Conservation (phyloP, 1,140 invertebrate genomes). For the Antheraea mylitta region DNA sequence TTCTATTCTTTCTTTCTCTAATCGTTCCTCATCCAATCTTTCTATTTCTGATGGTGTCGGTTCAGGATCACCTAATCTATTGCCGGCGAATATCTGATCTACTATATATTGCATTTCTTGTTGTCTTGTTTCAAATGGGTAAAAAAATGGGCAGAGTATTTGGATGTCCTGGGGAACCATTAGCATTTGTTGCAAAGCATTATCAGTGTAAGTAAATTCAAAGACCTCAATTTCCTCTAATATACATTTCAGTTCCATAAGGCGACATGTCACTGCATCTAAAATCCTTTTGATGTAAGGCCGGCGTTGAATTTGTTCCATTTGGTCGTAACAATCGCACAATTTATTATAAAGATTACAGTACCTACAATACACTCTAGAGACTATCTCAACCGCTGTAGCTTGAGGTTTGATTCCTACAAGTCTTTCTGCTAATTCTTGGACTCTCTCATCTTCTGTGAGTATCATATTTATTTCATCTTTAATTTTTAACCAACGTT, state of each 20-base stretch:
- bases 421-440: slow-evolving; percentile 39
- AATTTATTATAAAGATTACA: slow-evolving; percentile 64
- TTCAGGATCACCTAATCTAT: slow-evolving; percentile 59
- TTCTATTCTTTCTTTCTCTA: slow-evolving; percentile 47
- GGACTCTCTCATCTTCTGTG: slow-evolving; percentile 49
- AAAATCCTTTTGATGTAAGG: slow-evolving; percentile 58
- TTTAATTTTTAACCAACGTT: slow-evolving; percentile 61
- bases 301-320: slow-evolving; percentile 64
- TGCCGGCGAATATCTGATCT: slow-evolving; percentile 65
- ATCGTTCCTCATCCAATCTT: slow-evolving; percentile 41
- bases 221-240: slow-evolving; percentile 64
- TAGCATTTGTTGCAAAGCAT: slow-evolving; percentile 62
- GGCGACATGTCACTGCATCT: slow-evolving; percentile 57
- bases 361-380: slow-evolving; percentile 59
- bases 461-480: slow-evolving; percentile 42
- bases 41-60: slow-evolving; percentile 59
- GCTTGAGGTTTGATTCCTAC: slow-evolving; percentile 63
- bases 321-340: slow-evolving; percentile 69
- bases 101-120: slow-evolving; percentile 66
- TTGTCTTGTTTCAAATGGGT: slow-evolving; percentile 62
- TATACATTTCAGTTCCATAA: slow-evolving; percentile 55
- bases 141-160: slow-evolving; percentile 66
- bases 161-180: slow-evolving; percentile 59
- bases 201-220: slow-evolving; percentile 66
- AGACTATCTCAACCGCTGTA: slow-evolving; percentile 59